Percentiles rank a stretch among this genome's conserved stretches.
These are phyloP conservation scores for Nymphalis c-album DNA, from an alignment of 2,888 invertebrate species.

Conservation along the genomic window DNA sequence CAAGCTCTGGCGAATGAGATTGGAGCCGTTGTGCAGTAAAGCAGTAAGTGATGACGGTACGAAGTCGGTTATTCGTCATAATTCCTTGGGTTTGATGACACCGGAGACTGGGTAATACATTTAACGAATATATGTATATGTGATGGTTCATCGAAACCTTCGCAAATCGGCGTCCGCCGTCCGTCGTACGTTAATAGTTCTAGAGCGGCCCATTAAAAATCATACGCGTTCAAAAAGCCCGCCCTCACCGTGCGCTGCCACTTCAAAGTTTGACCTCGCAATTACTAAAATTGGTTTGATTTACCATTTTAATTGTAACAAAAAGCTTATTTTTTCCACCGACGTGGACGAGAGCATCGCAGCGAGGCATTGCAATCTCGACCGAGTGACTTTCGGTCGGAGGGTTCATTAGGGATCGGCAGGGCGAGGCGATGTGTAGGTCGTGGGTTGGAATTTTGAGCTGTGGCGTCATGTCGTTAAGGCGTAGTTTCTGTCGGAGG, in stretches of 20 bases:
- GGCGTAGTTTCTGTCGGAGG: slow-evolving; percentile 78
- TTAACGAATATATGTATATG: slow-evolving; percentile 41
- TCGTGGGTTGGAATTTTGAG: slow-evolving; percentile 69
- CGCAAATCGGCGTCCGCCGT: slow-evolving; percentile 34
- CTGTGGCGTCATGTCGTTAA: slow-evolving; percentile 75
- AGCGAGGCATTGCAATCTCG: slow-evolving; percentile 70
- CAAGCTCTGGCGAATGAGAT: slow-evolving; percentile 35
- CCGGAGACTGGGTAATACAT: slow-evolving; percentile 44
- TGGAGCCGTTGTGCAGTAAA: neutral
- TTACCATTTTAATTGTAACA: slow-evolving; percentile 82
- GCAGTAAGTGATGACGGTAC: too few relatives aligned
- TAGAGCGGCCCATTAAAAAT: slow-evolving; percentile 63
- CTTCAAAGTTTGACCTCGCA: slow-evolving; percentile 79
- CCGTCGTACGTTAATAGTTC: slow-evolving; percentile 47
- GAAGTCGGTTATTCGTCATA: slow-evolving; percentile 7
- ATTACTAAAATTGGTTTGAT: slow-evolving; percentile 82
- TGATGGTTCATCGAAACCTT: slow-evolving; percentile 39
- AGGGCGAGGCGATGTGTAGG: slow-evolving; percentile 54
- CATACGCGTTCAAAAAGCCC: slow-evolving; percentile 65
- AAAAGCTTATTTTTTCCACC: slow-evolving; percentile 79
- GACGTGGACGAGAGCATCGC: slow-evolving; percentile 59
- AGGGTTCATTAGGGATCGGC: slow-evolving; percentile 75
- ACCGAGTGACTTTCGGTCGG: slow-evolving; percentile 77
- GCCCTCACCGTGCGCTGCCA: slow-evolving; percentile 61
- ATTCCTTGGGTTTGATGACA: slow-evolving; percentile 25